phyloP scores from a whole-genome alignment of 2,113 vertebrate species.

The Mesoclemmys tuberculata region DNA sequence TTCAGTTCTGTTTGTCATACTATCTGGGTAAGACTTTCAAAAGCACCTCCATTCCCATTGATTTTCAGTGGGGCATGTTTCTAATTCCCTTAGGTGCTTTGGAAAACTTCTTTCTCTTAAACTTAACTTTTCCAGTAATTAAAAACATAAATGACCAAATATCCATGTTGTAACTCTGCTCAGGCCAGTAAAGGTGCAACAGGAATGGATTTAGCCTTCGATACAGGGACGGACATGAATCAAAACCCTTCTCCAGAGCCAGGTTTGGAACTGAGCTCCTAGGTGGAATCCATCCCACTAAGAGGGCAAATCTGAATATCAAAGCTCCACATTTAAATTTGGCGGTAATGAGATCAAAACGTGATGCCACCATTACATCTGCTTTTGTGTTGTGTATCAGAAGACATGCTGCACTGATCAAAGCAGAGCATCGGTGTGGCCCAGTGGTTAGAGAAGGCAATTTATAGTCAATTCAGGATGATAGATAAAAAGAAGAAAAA shows the following conservation, averaged over 20 bases:
- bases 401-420: not conserved
- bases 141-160: not conserved
- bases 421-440: no score
- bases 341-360: rapidly evolving
- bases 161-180: not conserved
- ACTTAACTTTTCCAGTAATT: not conserved
- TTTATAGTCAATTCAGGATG: not conserved
- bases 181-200: not conserved
- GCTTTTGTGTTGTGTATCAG: not conserved
- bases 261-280: not conserved
- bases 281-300: not conserved
- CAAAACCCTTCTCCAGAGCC: not conserved
- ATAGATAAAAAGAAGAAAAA: not conserved
- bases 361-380: not conserved
- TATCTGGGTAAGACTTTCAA: not conserved
- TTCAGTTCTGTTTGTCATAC: not conserved
- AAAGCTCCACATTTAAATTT: not conserved
- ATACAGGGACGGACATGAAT: not conserved
- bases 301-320: rapidly evolving
- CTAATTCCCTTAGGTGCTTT: not conserved
- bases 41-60: not conserved
- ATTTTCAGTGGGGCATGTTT: not conserved
- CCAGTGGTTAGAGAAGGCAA: not conserved
- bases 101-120: not conserved
- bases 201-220: not conserved